Evolutionary conservation across 2,113 vertebrate genomes (phyloP).

Genomic region (Sapajus apella): DNA sequence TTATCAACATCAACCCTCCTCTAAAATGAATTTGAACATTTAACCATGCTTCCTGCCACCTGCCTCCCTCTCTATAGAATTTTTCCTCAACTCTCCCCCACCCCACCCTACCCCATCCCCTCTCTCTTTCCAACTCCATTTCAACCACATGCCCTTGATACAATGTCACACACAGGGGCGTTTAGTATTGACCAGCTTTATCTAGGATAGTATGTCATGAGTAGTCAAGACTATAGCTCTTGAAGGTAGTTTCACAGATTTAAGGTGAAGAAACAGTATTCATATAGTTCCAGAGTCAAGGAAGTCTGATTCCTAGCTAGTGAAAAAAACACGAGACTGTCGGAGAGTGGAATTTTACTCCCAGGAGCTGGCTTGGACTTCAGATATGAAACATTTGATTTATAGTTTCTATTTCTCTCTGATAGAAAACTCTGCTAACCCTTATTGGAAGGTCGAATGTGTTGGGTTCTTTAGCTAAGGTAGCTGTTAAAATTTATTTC

Average conservation of each 20-base stretch:
- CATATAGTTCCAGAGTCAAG: slow-evolving; percentile 12
- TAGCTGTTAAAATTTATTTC: slow-evolving; percentile 75
- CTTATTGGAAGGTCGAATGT: slow-evolving; percentile 75
- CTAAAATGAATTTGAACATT: background rate
- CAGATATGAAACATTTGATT: slow-evolving; percentile 76
- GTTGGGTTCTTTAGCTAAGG: slow-evolving; percentile 60
- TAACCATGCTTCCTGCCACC: background rate
- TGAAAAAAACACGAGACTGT: background rate
- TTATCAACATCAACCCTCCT: background rate
- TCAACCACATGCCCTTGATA: background rate
- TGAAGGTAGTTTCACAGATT: slow-evolving; percentile 64
- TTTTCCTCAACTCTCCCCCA: fast-evolving
- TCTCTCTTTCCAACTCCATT: background rate
- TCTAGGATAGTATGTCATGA: slow-evolving; percentile 52
- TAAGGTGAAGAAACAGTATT: slow-evolving; percentile 66
- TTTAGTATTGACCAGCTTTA: slow-evolving; percentile 56
- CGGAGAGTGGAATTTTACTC: slow-evolving; percentile 66
- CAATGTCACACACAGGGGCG: background rate
- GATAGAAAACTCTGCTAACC: slow-evolving; percentile 74
- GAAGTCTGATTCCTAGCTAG: slow-evolving; percentile 38
- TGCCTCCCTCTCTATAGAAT: background rate
- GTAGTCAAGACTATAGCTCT: slow-evolving; percentile 54
- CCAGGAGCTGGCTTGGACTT: slow-evolving; percentile 50
- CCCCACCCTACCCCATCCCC: fast-evolving
- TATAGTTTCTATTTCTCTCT: slow-evolving; percentile 77